Percentiles rank a stretch among this genome's conserved stretches.
These are phyloP conservation scores for Poecilia wingei DNA, from an alignment of 2,797 vertebrate genomes.

Conservation along the genomic window DNA sequence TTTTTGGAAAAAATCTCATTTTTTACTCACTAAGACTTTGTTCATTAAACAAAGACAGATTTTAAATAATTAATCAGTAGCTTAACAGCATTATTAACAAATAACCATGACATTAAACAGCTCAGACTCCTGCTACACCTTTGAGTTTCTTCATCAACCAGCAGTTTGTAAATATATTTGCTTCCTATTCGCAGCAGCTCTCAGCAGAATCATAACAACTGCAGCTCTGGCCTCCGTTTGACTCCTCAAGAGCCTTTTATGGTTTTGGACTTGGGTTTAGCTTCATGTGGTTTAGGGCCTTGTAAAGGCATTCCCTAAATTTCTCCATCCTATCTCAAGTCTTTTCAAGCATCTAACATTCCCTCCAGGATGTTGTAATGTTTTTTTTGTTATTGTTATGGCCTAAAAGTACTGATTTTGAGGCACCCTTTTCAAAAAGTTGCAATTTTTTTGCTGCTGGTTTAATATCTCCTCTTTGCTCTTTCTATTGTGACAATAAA, in stretches of 20 bases:
- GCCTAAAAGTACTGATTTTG: background rate
- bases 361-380: too few relatives aligned
- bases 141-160: background rate
- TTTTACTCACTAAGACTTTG: background rate
- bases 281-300: background rate
- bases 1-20: too few relatives aligned
- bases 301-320: background rate
- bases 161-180: background rate
- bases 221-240: slow-evolving; percentile 10
- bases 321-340: background rate
- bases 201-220: background rate
- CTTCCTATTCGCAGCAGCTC: background rate
- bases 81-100: background rate
- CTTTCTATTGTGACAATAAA: too few relatives aligned
- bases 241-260: slow-evolving; percentile 34
- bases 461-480: too few relatives aligned
- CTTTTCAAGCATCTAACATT: background rate
- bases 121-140: background rate
- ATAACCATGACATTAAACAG: background rate
- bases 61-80: background rate
- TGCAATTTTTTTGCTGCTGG: too few relatives aligned
- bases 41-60: background rate
- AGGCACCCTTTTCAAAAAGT: too few relatives aligned
- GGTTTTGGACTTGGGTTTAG: slow-evolving; percentile 24
- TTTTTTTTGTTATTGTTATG: background rate